A percentile compares a stretch with the other conserved stretches of the same genome.
Evolutionary conservation across 1,140 invertebrate genomes (phyloP).

Genomic region (Drosophila bifasciata): DNA sequence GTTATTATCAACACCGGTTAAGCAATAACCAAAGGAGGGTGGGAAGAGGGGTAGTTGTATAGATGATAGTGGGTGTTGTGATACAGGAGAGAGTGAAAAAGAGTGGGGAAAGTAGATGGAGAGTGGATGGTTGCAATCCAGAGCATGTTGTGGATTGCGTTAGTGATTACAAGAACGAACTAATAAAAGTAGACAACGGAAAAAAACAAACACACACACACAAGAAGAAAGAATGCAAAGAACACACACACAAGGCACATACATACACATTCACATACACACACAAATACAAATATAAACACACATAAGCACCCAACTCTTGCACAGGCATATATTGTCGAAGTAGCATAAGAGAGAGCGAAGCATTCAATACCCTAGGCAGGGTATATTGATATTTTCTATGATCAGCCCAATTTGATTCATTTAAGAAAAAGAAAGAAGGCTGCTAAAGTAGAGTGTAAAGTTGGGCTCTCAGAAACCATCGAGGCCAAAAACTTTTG

Average conservation of each 20-base stretch:
- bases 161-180: constrained; percentile 73
- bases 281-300: too few species aligned
- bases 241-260: constrained; percentile 11
- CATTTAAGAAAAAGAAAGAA: too few species aligned
- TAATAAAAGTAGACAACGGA: constrained; percentile 73
- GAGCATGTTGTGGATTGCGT: constrained; percentile 26
- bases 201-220: constrained; percentile 41
- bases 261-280: constrained; percentile 21
- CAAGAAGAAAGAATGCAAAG: constrained; percentile 32
- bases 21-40: constrained; percentile 49
- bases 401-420: too few species aligned
- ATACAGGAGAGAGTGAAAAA: neutral
- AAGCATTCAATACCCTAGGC: too few species aligned
- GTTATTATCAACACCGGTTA: constrained; percentile 78
- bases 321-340: neutral
- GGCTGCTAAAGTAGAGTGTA: too few species aligned
- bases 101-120: too few species aligned
- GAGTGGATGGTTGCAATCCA: too few species aligned
- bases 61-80: neutral
- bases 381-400: too few species aligned
- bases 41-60: constrained; percentile 7
- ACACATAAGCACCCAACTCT: neutral
- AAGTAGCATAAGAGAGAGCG: neutral
- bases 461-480: too few species aligned
- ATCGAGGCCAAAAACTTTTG: too few species aligned